phyloP scores from a whole-genome alignment of 1,140 invertebrate species.

The Polyergus mexicanus region DNA sequence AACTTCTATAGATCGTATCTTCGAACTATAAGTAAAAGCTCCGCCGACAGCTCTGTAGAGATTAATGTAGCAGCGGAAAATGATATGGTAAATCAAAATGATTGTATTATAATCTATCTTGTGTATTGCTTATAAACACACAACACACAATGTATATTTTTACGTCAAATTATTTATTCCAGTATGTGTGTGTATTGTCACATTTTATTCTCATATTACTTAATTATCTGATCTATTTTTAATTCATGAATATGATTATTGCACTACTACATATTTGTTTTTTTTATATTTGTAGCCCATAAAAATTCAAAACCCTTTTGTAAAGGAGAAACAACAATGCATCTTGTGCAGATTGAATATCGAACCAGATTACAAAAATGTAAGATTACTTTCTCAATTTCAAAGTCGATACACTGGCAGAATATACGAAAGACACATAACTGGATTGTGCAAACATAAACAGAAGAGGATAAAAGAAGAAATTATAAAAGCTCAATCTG shows the following conservation, averaged over 20 bases:
- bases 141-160: not conserved
- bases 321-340: constrained; percentile 91
- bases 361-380: constrained; percentile 96
- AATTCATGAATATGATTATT: not conserved
- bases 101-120: not conserved
- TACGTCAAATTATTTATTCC: not conserved
- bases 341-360: constrained; percentile 96
- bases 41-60: not conserved
- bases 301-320: constrained; percentile 93
- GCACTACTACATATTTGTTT: not conserved
- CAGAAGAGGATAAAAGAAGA: constrained; percentile 91
- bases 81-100: constrained; percentile 30
- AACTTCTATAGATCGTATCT: not conserved
- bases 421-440: constrained; percentile 96
- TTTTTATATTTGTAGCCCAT: constrained; percentile 85
- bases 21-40: constrained; percentile 13
- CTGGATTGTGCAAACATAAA: constrained; percentile 93
- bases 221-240: not conserved
- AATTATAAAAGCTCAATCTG: constrained; percentile 91
- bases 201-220: not conserved
- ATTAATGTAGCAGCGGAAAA: not conserved
- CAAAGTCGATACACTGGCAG: constrained; percentile 96
- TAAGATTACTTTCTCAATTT: constrained; percentile 96
- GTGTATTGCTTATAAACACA: not conserved
- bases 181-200: not conserved